Percentiles rank a stretch among this genome's conserved stretches.
These are phyloP conservation scores for Gastrophryne carolinensis DNA, from an alignment of 2,797 vertebrate genomes.

Conservation along the genomic window DNA sequence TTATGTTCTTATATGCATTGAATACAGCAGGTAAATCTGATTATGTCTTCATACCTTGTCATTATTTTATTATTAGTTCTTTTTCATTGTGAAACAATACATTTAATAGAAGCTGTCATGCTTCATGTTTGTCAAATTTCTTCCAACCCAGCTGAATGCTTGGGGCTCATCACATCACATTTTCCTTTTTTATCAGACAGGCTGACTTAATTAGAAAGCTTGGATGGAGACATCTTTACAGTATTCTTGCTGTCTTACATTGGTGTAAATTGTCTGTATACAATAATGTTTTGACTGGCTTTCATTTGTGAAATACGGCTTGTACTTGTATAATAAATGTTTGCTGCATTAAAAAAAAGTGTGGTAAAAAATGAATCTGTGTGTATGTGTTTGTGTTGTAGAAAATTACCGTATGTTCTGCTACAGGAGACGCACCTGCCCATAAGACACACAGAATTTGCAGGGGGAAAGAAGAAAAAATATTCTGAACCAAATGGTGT, in stretches of 20 bases:
- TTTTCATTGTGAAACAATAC: conserved; percentile 19
- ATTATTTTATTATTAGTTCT: background rate
- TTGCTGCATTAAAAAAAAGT: too few species aligned
- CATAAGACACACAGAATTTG: too few species aligned
- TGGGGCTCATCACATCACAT: conserved; percentile 35
- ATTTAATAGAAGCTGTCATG: conserved; percentile 36
- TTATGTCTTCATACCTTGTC: background rate
- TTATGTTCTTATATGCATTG: background rate
- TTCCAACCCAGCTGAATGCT: conserved; percentile 45
- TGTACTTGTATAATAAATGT: too few species aligned
- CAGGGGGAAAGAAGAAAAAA: too few species aligned
- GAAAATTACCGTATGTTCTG: too few species aligned
- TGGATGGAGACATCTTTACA: conserved; percentile 35
- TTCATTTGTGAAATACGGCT: too few species aligned
- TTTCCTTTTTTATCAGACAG: conserved; percentile 30
- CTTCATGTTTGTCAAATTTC: conserved; percentile 26
- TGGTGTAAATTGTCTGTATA: background rate
- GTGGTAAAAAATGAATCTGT: too few species aligned
- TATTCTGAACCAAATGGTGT: too few species aligned
- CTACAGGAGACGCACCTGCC: too few species aligned
- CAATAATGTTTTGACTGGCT: background rate
- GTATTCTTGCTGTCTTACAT: conserved; percentile 16
- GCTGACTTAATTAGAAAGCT: conserved; percentile 42
- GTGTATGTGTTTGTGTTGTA: too few species aligned
- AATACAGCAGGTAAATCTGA: background rate